Conservation (phyloP, 1,140 invertebrate species). For the Drosophila arawakana region DNA sequence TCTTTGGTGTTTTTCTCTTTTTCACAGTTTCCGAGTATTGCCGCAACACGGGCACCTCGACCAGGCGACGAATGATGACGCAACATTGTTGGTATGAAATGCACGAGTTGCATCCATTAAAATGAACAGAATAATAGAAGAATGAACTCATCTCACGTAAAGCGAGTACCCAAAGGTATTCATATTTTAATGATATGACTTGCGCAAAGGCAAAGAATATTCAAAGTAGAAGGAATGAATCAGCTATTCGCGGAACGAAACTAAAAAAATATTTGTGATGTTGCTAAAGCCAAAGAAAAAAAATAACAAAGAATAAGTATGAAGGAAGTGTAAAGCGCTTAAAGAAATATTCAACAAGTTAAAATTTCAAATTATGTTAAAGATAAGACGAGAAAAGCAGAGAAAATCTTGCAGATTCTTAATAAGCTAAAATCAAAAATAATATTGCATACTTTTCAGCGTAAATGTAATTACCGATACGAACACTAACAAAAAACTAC, state of each 20-base stretch:
- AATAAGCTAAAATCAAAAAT: not conserved
- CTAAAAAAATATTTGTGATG: conserved; percentile 40
- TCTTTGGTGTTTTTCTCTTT: conserved; percentile 24
- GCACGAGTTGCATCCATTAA: conserved; percentile 84
- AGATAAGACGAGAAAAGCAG: not conserved
- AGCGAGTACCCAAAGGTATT: conserved; percentile 5
- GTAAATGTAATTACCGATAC: not conserved
- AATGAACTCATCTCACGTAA: not conserved
- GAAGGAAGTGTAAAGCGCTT: not conserved
- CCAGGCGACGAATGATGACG: conserved; percentile 82
- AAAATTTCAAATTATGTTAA: not conserved
- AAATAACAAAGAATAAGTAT: not conserved
- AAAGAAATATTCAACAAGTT: not conserved
- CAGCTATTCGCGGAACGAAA: conserved; percentile 14
- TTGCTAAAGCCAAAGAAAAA: conserved; percentile 26
- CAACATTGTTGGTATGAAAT: conserved; percentile 85
- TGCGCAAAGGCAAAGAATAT: conserved; percentile 8
- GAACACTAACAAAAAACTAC: too few species aligned
- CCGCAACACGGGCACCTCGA: conserved; percentile 82
- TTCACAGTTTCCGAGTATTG: conserved; percentile 84
- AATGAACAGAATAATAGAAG: conserved; percentile 39
- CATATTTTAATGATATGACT: conserved; percentile 19
- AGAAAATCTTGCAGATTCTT: not conserved
- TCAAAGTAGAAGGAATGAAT: not conserved
- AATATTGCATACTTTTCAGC: not conserved